Evolutionary conservation across 2,113 vertebrate species (phyloP), one percentile per base, ranked within the genome.

Genomic region (Pica pica): DNA sequence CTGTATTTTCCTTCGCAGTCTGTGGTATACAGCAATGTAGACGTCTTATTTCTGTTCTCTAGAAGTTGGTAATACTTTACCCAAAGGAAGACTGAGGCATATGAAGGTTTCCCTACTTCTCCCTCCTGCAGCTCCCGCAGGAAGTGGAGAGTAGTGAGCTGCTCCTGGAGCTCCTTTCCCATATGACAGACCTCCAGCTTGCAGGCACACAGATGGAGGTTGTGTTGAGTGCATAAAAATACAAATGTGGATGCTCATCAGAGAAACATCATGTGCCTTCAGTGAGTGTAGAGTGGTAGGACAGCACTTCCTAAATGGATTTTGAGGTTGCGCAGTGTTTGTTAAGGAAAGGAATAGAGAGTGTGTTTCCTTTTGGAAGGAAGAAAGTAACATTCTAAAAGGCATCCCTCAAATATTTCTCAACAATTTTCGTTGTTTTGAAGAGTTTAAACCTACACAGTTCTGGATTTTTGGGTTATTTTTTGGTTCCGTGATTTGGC

Each of bases 231-330:
- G 20, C 5, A 12, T 47, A 11, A 56, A 74, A 65, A 55, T 11
- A n/a, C 0, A 0, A 44, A 39, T 7, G 27, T 21, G 50, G 67
- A 21, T 3, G 3, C 19, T 67, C 59, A 8, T 7, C 50, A 41
- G n/a, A 69, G 87, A 70, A 74, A 18, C 21, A 12, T 7, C 0
- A 0, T 46, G 64, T 60, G 71, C 68, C 56, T 74, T 63, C 11
- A 0, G 17, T 37, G 68, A 16, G 42, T 5, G 15, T 30, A 4
- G 4, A 1, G 30, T 37, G 42, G 19, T 46, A 53, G 74, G 46
- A 47, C 37, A 57, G 64, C 53, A 7, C 47, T 86, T 78, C 7
- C 1, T 7, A 60, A 64, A 59, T 42, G 26, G 49, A 12, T 87
- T 71, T 41, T 33, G 44, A 69, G 44, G 14, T 47, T 26, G 28